Base-by-base conservation (phyloP, 2,888 invertebrate species). In the Coleophora deauratella region DNA sequence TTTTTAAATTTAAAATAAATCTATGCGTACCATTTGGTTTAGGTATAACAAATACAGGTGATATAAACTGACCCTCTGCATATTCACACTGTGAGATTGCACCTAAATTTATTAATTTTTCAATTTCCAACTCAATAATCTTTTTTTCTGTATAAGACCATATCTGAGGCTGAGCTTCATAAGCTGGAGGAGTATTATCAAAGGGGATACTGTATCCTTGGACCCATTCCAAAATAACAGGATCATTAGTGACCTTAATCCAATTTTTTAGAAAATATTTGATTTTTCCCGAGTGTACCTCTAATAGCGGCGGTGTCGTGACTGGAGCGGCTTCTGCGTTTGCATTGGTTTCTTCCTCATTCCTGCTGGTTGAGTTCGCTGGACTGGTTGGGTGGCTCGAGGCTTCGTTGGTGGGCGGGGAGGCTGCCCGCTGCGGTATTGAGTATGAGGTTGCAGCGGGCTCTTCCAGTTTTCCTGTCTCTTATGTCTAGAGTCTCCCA, bases 1-100 rank as follows among this genome's bases (percentile, higher is more conserved):
- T n/a, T 40, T 40, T 37, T 14, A 36, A 11, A 28, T 41, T 41
- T 13, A 41, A n/a, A 33, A 41, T 41, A 27, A 41, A 41, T 15
- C 41, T 41, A 21, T 33, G 21, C 2, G 12, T 14, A 9, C 41
- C 41, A 33, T 41, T 33, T 3, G 27, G 36, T 33, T 41, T 37
- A 1, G 36, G 36, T 2, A 37, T 11, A 13, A 41, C 4, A 9
- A 41, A 41, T 3, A 35, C 35, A 12, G n/a, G 10, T 9, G 35
- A 35, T 7, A 31, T 21, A 31, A 40, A 40, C 8, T 40, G 40
- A 2, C 14, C 30, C 9, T 34, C 7, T 27, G 10, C 11, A 14
- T 30, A 6, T 1, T 6, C 1, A 30, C 40, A 35, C 3, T 30
- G 3, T 3, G 35, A 21, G 3, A 40, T 13, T 3, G 37, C 34